Evolutionary conservation across 1,140 invertebrate species (phyloP).

Genomic region (Ptiloglossa arizonensis): DNA sequence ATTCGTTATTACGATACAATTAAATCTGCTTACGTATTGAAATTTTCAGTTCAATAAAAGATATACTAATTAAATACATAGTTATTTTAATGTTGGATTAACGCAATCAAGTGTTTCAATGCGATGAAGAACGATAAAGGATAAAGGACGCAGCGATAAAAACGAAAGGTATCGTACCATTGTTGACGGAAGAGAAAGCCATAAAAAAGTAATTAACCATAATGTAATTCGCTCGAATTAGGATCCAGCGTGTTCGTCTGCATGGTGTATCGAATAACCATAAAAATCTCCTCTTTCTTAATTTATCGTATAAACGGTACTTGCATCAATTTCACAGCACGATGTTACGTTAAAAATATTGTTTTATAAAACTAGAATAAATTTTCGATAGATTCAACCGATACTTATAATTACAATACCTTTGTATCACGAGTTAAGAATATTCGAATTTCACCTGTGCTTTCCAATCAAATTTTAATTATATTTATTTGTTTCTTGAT

Average conservation of each 20-base stretch:
- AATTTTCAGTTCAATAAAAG: neutral
- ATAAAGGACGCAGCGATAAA: neutral
- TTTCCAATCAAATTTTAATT: too few species aligned
- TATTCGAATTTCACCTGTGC: neutral
- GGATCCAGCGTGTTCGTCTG: neutral
- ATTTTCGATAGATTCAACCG: too few species aligned
- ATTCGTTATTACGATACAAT: neutral
- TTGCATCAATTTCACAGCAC: neutral
- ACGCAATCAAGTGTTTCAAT: neutral
- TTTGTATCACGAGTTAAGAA: too few species aligned
- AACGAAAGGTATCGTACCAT: slow-evolving; percentile 6
- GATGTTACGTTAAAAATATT: neutral
- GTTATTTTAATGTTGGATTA: neutral
- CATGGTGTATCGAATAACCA: neutral
- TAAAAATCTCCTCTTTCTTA: neutral
- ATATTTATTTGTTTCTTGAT: too few species aligned
- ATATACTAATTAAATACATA: neutral
- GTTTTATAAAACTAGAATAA: neutral
- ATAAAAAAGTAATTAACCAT: slow-evolving; percentile 31
- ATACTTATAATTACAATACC: too few species aligned
- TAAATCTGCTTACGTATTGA: neutral
- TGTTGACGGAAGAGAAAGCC: slow-evolving; percentile 26
- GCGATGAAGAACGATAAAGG: neutral
- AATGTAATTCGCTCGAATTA: slow-evolving; percentile 17
- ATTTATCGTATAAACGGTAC: neutral